phyloP scores from a whole-genome alignment of 2,888 invertebrate genomes.

The Slavum lentiscoides region DNA sequence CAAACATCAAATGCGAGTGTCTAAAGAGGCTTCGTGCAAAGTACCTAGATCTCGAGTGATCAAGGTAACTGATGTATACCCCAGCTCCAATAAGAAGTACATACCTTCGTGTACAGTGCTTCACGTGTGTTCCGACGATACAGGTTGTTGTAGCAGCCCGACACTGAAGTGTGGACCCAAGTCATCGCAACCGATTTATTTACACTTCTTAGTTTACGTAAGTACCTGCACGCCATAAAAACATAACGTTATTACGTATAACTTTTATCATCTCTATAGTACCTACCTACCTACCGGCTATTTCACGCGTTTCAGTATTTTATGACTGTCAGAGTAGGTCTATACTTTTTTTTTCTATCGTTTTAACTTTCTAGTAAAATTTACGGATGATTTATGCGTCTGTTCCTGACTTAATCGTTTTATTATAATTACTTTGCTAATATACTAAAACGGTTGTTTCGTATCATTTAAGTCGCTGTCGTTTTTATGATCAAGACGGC shows the following conservation, averaged over 20 bases:
- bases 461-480: too few relatives aligned
- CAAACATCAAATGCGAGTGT: constrained; percentile 61
- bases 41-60: constrained; percentile 76
- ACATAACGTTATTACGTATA: neutral
- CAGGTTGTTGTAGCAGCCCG: constrained; percentile 80
- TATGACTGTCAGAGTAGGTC: neutral
- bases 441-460: too few relatives aligned
- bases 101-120: constrained; percentile 83
- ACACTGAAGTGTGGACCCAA: constrained; percentile 77
- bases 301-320: neutral
- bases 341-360: neutral
- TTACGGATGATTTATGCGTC: too few relatives aligned
- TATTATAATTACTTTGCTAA: too few relatives aligned
- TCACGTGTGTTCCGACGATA: constrained; percentile 83
- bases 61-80: constrained; percentile 72
- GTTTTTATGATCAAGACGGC: too few relatives aligned
- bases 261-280: neutral
- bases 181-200: constrained; percentile 70
- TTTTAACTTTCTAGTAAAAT: too few relatives aligned
- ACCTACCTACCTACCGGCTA: neutral
- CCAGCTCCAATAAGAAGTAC: constrained; percentile 73
- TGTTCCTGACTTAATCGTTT: too few relatives aligned
- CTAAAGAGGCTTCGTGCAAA: constrained; percentile 67
- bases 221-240: constrained; percentile 62
- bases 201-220: constrained; percentile 73